phyloP scores from a whole-genome alignment of 1,140 invertebrate genomes.

The Listronotus oregonensis region DNA sequence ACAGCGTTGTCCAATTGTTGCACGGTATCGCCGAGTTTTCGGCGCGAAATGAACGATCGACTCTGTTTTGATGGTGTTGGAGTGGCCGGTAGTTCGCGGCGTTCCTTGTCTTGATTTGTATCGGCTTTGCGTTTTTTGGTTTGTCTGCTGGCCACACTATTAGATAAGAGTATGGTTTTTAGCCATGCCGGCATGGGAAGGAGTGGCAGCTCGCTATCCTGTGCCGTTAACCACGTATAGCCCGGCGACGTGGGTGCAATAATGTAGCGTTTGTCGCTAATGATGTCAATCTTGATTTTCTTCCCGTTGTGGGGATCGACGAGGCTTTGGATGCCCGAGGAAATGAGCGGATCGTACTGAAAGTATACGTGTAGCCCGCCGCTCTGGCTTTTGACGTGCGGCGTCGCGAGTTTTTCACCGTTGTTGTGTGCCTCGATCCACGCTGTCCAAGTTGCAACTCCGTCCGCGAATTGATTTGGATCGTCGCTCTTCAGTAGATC shows the following conservation, averaged over 20 bases:
- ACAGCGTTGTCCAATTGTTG: not conserved
- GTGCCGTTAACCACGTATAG: not conserved
- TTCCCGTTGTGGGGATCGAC: not conserved
- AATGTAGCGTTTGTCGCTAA: not conserved
- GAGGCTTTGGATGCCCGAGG: not conserved
- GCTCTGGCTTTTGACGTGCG: not conserved
- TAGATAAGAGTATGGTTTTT: too few relatives aligned
- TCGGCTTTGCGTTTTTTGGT: too few relatives aligned
- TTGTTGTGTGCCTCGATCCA: not conserved
- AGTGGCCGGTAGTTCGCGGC: not conserved
- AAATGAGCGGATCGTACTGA: not conserved
- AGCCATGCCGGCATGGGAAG: not conserved
- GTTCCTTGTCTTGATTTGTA: conserved; percentile 1
- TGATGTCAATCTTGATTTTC: not conserved
- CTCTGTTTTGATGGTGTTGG: conserved; percentile 1
- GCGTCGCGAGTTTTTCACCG: not conserved
- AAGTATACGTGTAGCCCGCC: conserved; percentile 1
- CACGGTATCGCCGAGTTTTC: not conserved
- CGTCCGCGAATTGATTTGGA: not conserved
- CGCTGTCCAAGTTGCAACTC: not conserved
- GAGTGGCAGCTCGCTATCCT: not conserved
- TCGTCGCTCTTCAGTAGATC: conserved; percentile 1
- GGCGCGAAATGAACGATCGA: too few relatives aligned
- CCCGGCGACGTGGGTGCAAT: not conserved
- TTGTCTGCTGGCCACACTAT: too few relatives aligned